Percentiles rank a stretch among this genome's conserved stretches.
phyloP scores from a whole-genome alignment of 1,140 invertebrate species.

The Drosophila rhopaloa region DNA sequence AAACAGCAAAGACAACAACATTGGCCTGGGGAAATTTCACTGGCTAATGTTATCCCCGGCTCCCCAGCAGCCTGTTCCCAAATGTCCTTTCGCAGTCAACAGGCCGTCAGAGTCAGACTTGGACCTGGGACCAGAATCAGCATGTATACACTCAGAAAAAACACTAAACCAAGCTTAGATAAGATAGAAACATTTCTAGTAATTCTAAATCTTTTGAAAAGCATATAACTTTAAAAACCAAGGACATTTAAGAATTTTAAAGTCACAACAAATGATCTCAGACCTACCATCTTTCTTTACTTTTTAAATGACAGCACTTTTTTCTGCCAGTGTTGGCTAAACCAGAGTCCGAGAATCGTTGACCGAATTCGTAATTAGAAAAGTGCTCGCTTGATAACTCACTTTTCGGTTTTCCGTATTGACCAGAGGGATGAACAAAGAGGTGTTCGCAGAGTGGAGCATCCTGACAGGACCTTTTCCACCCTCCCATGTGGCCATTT shows the following conservation, averaged over 20 bases:
- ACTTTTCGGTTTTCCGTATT: conserved; percentile 49
- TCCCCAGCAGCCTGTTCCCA: conserved; percentile 13
- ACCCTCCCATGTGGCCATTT: conserved; percentile 20
- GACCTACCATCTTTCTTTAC: too few species aligned
- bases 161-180: background rate
- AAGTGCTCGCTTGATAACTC: conserved; percentile 79
- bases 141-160: conserved; percentile 2
- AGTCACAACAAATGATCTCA: too few species aligned
- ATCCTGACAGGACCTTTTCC: conserved; percentile 8
- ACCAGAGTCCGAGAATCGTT: conserved; percentile 20
- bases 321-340: conserved; percentile 6
- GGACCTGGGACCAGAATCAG: conserved; percentile 8
- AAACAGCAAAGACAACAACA: conserved; percentile 43
- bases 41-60: conserved; percentile 67
- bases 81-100: conserved; percentile 53
- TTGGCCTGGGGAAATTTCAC: conserved; percentile 77
- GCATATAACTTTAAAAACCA: too few species aligned
- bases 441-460: conserved; percentile 3
- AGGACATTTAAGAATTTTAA: too few species aligned
- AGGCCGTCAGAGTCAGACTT: conserved; percentile 53
- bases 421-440: conserved; percentile 10
- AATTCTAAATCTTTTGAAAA: too few species aligned
- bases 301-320: too few species aligned
- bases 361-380: conserved; percentile 74
- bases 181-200: background rate